Evolutionary conservation across 2,888 invertebrate species (phyloP).

Genomic region (Heliconius sara): DNA sequence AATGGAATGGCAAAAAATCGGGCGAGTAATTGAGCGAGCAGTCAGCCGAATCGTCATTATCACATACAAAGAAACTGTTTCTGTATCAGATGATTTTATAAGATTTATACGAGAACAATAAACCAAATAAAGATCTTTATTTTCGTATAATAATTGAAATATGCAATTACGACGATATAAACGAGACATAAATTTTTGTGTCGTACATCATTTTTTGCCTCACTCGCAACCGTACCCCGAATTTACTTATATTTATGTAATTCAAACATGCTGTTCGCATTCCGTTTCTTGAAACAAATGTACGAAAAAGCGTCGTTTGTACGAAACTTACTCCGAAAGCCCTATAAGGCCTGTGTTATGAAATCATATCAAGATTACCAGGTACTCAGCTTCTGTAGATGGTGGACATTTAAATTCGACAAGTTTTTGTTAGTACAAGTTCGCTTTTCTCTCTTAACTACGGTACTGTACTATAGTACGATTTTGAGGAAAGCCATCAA

Average conservation of each 20-base stretch:
- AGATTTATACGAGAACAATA: slow-evolving; percentile 18
- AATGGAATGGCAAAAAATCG: slow-evolving; percentile 62
- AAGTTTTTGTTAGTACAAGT: slow-evolving; percentile 48
- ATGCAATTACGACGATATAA: slow-evolving; percentile 14
- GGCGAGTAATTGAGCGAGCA: slow-evolving; percentile 65
- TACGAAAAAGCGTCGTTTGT: slow-evolving; percentile 36
- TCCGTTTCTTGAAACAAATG: slow-evolving; percentile 36
- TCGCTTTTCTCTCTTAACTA: slow-evolving; percentile 47
- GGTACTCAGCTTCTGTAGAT: slow-evolving; percentile 46
- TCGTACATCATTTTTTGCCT: slow-evolving; percentile 18
- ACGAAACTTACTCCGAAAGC: slow-evolving; percentile 42
- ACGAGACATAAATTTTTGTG: slow-evolving; percentile 15
- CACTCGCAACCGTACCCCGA: neutral
- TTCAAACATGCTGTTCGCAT: slow-evolving; percentile 21
- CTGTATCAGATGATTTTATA: slow-evolving; percentile 29
- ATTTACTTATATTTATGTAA: slow-evolving; percentile 18
- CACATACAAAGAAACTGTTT: slow-evolving; percentile 57
- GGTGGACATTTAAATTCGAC: slow-evolving; percentile 53
- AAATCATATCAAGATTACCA: slow-evolving; percentile 53
- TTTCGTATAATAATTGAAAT: slow-evolving; percentile 19
- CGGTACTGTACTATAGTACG: slow-evolving; percentile 42
- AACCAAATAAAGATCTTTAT: slow-evolving; percentile 28
- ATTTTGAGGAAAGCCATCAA: slow-evolving; percentile 52
- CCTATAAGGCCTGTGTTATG: slow-evolving; percentile 49
- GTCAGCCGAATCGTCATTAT: slow-evolving; percentile 58